These are phyloP conservation scores for Emys orbicularis DNA, from an alignment of 2,797 vertebrate species.

Conservation along the genomic window DNA sequence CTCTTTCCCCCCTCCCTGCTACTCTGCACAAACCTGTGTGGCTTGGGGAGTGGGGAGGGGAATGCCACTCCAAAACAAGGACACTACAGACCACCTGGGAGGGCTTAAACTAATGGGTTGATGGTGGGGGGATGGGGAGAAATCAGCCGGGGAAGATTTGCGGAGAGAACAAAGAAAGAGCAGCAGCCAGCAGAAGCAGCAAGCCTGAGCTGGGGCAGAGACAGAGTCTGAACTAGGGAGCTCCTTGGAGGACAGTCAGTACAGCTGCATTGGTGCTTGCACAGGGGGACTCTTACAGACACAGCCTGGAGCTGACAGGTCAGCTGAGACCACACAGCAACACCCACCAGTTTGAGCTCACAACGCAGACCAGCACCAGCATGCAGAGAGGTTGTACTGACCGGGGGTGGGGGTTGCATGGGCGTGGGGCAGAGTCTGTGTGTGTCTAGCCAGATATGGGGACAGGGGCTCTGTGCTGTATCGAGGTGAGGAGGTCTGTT, in stretches of 20 bases:
- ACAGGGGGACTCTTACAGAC: background rate
- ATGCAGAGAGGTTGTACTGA: background rate
- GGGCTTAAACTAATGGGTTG: background rate
- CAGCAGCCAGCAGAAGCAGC: background rate
- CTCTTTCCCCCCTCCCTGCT: background rate
- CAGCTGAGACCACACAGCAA: background rate
- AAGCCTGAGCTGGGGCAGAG: background rate
- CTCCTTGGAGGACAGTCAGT: background rate
- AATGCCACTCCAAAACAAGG: background rate
- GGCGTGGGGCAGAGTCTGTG: background rate
- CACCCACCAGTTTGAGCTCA: background rate
- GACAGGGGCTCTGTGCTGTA: background rate
- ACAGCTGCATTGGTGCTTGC: background rate
- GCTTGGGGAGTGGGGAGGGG: background rate
- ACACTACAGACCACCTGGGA: background rate
- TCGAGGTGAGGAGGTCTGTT: background rate
- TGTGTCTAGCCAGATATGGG: background rate
- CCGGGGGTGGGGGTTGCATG: background rate
- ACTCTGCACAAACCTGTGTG: background rate
- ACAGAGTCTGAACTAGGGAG: background rate
- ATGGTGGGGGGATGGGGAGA: background rate
- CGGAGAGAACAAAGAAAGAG: background rate
- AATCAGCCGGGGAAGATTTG: background rate
- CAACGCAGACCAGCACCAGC: background rate
- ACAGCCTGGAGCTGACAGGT: background rate